These are phyloP conservation scores for Graphium colonna DNA, from an alignment of 2,888 invertebrate species.

Conservation along the genomic window DNA sequence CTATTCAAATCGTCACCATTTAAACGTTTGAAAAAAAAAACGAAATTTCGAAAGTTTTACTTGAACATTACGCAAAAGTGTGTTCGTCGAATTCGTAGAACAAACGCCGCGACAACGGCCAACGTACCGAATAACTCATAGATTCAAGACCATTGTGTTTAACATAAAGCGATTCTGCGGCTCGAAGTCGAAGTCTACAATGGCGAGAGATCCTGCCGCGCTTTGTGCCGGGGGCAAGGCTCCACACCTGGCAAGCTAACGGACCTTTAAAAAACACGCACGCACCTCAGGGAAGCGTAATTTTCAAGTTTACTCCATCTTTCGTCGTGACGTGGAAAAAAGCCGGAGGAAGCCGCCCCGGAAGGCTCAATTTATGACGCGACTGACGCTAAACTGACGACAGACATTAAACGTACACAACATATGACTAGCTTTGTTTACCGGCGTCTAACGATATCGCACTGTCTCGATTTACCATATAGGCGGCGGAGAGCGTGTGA, in stretches of 20 bases:
- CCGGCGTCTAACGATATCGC: conserved; percentile 46
- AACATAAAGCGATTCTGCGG: conserved; percentile 59
- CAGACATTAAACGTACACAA: conserved; percentile 73
- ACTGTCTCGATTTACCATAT: conserved; percentile 46
- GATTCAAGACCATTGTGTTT: conserved; percentile 54
- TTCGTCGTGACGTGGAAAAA: conserved; percentile 69
- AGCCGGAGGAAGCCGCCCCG: conserved; percentile 69
- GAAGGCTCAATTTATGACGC: conserved; percentile 75
- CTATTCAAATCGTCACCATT: too few species aligned
- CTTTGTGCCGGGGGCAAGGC: conserved; percentile 55
- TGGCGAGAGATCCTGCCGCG: conserved; percentile 43
- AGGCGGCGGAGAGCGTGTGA: conserved; percentile 57
- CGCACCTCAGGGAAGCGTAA: conserved; percentile 55
- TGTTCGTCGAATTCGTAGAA: conserved; percentile 38
- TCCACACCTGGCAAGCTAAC: conserved; percentile 61
- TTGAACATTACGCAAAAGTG: conserved; percentile 37
- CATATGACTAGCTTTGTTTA: conserved; percentile 60
- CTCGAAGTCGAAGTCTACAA: conserved; percentile 63
- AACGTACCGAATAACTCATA: conserved; percentile 66
- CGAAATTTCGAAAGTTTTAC: too few species aligned
- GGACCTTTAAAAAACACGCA: conserved; percentile 55
- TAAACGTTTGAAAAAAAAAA: too few species aligned
- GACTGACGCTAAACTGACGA: conserved; percentile 68
- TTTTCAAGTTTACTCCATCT: conserved; percentile 71
- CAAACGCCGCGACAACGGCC: conserved; percentile 47